Base-by-base conservation (phyloP, 2,797 vertebrate species). In the Cuculus canorus region DNA sequence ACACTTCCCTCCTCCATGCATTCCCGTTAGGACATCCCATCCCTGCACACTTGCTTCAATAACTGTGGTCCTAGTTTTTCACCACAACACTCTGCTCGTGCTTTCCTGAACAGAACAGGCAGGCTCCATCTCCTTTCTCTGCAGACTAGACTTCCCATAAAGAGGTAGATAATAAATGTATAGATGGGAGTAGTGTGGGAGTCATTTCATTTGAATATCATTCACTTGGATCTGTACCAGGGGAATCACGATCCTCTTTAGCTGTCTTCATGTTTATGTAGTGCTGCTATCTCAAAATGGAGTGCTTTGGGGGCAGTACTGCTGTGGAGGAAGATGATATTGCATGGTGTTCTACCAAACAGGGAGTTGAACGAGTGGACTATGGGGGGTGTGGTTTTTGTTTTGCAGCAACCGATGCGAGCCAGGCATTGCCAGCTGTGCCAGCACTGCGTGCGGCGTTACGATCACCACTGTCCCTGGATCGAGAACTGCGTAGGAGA, bases 381-480 rank as follows among this genome's bases (percentile, higher is more conserved):
- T 32, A 1, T 2, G 52, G 22, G 13, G 9, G 63, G 35, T 14
- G 23, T 57, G 48, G 5, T 63, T 71, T 71, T 17, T 63, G 35
- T 68, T 82, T 85, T 97, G 93, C 97, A 99, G 99, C 99, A 99
- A 96, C 99, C 99, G 45, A 98, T 99, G 98, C 97, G 99, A 84
- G 98, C 99, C 41, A 99, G 98, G 92, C 99, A 99, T 96, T 99
- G 99, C 95, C 98, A 98, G 86, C 98, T 98, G 2, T 99, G 99
- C 95, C 98, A 97, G 56, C 99, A 98, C 96, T 99, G 99, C 0
- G 99, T 99, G 9, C 98, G 99, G 14, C 98, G 99, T 28, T 99
- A 98, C 0, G 99, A 99, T 97, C 99, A 99, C 76, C 99, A 99
- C 97, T 99, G 99, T 79, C 99, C 99, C 76, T 99, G 99, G 99